A percentile compares a stretch with the other conserved stretches of the same genome.
These are phyloP conservation scores for Pocota personata DNA, from an alignment of 2,888 invertebrate genomes.

Conservation along the genomic window DNA sequence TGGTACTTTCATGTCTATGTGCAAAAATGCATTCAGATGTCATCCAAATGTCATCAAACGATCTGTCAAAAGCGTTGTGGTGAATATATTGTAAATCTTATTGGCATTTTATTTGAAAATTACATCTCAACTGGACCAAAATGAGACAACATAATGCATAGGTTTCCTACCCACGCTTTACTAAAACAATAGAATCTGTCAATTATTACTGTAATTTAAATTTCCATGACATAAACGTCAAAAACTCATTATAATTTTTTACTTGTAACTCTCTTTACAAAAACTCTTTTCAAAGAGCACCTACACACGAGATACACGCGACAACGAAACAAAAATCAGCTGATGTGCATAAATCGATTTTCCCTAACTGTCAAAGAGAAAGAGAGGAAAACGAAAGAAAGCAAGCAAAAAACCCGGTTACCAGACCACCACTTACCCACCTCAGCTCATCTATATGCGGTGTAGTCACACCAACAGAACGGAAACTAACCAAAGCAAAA, in stretches of 20 bases:
- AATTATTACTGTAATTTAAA: not conserved
- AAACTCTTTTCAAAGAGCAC: not conserved
- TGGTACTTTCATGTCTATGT: too few species aligned
- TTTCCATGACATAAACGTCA: not conserved
- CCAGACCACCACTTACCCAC: conserved; percentile 17
- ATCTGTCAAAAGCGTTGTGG: too few species aligned
- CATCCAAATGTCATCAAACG: too few species aligned
- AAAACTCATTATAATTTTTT: not conserved
- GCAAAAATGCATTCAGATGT: too few species aligned
- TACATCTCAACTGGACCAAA: not conserved
- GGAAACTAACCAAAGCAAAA: conserved; percentile 38
- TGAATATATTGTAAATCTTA: too few species aligned
- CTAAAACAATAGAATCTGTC: not conserved
- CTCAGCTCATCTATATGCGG: not conserved
- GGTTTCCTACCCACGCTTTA: not conserved
- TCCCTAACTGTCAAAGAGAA: not conserved
- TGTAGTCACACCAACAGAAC: conserved; percentile 33
- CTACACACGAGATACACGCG: not conserved
- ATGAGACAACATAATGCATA: not conserved
- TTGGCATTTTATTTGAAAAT: not conserved
- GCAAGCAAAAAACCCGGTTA: conserved; percentile 63
- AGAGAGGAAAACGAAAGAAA: conserved; percentile 26
- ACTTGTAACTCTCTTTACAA: not conserved
- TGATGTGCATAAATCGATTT: conserved; percentile 45
- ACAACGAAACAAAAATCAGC: conserved; percentile 45